Base-by-base conservation (phyloP, 2,797 vertebrate genomes). In the Hoplostethus atlanticus region DNA sequence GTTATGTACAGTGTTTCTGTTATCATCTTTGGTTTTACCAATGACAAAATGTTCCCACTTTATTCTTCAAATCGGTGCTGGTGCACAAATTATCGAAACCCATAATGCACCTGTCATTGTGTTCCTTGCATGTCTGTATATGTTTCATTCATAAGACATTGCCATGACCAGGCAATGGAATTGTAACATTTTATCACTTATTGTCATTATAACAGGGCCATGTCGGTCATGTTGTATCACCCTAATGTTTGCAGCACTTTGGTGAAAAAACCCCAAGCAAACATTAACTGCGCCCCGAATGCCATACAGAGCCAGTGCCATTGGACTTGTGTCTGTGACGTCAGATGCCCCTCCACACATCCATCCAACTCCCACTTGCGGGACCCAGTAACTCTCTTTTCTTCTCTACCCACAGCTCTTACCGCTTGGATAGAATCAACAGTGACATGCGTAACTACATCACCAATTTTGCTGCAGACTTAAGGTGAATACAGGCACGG, bases 361-460 rank as follows among this genome's bases (percentile, higher is more conserved):
- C 79, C 86, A 85, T 88, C 76, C 71, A 77, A 56, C 77, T 77
- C 73, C 84, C 73, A 60, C 77, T 68, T 59, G 66, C 50, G 79
- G 86, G 86, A 91, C 78, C 75, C 81, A 90, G 86, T 93, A 94
- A 94, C 93, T 75, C 67, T 91, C 83, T 84, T 91, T 86, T 94
- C 76, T 92, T 93, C 83, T 95, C 91, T 93, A 81, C 89, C 91
- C 86, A 87, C 95, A 96, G 95, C 91, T 95, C 94, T 89, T 96
- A 94, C 88, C 94, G 92, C 85, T 86, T 95, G 93, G 94, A 95
- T 91, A 96, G 94, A 92, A 94, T 95, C 89, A 95, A 95, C 90
- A 94, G 93, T 84, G 94, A 96, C 90, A 92, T 95, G 93, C 92
- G 93, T 91, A 95, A 94, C 93, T 96, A 95, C 93, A 95, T 96